These are phyloP conservation scores for Synodontis membranacea DNA, from an alignment of 2,113 vertebrate species.

Conservation along the genomic window DNA sequence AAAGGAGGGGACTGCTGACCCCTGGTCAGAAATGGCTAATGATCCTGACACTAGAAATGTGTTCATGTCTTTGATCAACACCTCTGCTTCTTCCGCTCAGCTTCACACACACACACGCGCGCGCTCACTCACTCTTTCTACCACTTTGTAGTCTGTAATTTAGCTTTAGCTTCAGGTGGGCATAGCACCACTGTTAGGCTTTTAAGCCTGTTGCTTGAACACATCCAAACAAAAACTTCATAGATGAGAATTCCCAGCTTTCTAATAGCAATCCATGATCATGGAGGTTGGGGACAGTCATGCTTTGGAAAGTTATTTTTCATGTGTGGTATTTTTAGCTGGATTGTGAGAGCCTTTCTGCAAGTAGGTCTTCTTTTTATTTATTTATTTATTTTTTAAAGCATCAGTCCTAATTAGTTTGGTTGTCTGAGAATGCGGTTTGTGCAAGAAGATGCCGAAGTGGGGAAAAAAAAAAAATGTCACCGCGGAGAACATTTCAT, in stretches of 20 bases:
- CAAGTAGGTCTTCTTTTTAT: background rate
- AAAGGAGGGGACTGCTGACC: background rate
- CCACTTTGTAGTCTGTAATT: constrained; percentile 9
- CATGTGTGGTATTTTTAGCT: background rate
- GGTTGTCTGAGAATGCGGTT: background rate
- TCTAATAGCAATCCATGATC: background rate
- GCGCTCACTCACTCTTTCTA: constrained; percentile 12
- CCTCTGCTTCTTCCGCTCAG: constrained; percentile 17
- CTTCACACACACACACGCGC: constrained; percentile 17
- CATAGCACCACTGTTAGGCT: background rate
- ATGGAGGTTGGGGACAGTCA: background rate
- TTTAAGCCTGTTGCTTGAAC: background rate
- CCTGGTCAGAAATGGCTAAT: constrained; percentile 37
- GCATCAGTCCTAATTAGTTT: background rate
- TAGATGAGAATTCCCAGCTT: background rate
- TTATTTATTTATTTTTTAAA: background rate
- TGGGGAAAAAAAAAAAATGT: background rate
- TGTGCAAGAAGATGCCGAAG: background rate
- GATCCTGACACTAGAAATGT: constrained; percentile 41
- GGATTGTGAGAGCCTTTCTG: background rate
- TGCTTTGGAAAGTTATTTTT: background rate
- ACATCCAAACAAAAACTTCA: background rate
- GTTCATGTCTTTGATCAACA: constrained; percentile 43
- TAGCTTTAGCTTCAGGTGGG: background rate
- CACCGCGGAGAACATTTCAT: background rate